phyloP scores from a whole-genome alignment of 2,888 invertebrate species.

The Oscheius sp. region DNA sequence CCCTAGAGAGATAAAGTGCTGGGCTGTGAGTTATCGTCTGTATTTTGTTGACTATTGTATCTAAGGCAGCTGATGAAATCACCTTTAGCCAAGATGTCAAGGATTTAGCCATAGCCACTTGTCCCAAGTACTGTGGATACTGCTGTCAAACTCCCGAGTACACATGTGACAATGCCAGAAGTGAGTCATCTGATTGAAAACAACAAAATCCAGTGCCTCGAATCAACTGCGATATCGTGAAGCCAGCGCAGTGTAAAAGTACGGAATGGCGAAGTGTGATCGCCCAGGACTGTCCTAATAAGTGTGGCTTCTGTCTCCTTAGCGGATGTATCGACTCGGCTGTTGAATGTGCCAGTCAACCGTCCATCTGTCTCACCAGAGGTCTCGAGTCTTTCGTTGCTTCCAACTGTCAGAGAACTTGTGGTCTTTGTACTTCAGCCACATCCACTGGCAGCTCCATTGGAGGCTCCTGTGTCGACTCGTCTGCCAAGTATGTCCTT shows the following conservation, averaged over 20 bases:
- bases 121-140: slow-evolving; percentile 17
- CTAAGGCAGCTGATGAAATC: not conserved
- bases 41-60: not conserved
- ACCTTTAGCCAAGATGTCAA: slow-evolving; percentile 7
- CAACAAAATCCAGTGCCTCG: not conserved
- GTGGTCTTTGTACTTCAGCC: slow-evolving; percentile 28
- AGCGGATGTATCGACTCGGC: slow-evolving; percentile 33
- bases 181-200: not conserved
- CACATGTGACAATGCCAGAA: not conserved
- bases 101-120: not conserved
- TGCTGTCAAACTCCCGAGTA: slow-evolving; percentile 15
- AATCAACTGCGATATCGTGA: slow-evolving; percentile 25
- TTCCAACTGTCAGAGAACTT: slow-evolving; percentile 31
- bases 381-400: slow-evolving; percentile 34
- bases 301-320: slow-evolving; percentile 21
- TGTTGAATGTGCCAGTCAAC: slow-evolving; percentile 21
- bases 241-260: too few species aligned
- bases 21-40: not conserved
- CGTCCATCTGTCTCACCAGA: slow-evolving; percentile 25
- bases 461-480: not conserved
- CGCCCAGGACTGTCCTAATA: slow-evolving; percentile 26
- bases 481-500: too few species aligned
- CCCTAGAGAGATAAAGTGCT: not conserved
- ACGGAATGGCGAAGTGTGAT: slow-evolving; percentile 13
- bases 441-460: not conserved